Base-by-base conservation (phyloP, 2,113 vertebrate species). In the Cephalopterus ornatus region DNA sequence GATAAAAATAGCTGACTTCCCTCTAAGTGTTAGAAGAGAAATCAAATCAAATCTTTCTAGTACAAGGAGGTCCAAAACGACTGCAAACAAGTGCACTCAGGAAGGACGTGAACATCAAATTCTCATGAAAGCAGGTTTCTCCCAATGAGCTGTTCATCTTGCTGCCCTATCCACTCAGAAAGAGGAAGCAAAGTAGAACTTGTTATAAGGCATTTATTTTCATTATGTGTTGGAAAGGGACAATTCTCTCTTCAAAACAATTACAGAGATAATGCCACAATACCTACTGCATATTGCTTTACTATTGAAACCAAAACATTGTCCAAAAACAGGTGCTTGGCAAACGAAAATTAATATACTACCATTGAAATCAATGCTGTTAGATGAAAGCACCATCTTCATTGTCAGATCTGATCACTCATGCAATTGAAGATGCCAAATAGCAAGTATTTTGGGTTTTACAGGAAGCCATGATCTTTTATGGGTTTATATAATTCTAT, bases 121-220 rank as follows among this genome's bases (percentile, higher is more conserved):
- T 71, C 23, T 67, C 24, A 22, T 8, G 18, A 39, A 66, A 66
- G 80, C 0, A 7, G 24, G 14, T 52, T 58, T 67, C 30, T 32
- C 50, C 5, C 6, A 3, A 1, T 4, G 21, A 84, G 35, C 55
- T 58, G 44, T 82, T 87, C 46, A 37, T 59, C 62, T 66, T 0
- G 0, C 81, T 66, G 59, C 50, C 50, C 65, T 74, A 37, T 4
- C 21, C 5, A 18, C 41, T 71, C 82, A 95, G 9, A 80, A 96
- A 96, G 41, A 97, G 46, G 86, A 85, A 78, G 33, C 41, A 28
- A 91, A 62, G 30, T 4, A 50, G 53, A 85, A 53, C 28, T 67
- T 71, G 79, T 89, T 93, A 41, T 77, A 84, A 96, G 91, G 78
- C 68, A 93, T 96, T 96, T 97, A 97, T 96, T 97, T 92, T 90